These are phyloP conservation scores for Vulpes vulpes DNA, from an alignment of 2,113 vertebrate genomes.

Conservation along the genomic window DNA sequence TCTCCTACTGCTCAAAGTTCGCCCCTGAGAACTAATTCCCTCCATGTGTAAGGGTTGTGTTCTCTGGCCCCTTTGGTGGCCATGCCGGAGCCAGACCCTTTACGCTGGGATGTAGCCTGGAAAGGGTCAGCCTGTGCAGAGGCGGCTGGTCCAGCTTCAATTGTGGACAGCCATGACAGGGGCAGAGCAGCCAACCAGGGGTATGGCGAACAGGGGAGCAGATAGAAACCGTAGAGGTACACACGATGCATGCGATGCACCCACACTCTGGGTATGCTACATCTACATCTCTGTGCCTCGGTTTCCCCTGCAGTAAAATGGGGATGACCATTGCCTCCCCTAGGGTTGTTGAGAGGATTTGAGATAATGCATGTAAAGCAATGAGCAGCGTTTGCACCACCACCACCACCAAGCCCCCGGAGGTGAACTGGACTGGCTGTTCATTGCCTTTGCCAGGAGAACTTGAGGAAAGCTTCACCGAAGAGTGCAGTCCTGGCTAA, in stretches of 20 bases:
- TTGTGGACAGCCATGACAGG: too few species aligned
- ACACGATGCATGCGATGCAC: rapidly evolving
- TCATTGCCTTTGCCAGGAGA: background rate
- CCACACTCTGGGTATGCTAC: background rate
- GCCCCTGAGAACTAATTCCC: background rate
- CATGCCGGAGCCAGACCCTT: background rate
- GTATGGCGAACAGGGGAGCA: background rate
- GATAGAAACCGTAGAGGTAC: background rate
- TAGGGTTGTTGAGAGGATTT: background rate
- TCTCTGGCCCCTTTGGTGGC: background rate
- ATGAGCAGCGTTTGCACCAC: background rate
- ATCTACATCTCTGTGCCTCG: background rate
- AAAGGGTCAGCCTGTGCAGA: background rate
- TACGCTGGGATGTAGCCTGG: background rate
- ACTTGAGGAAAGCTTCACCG: background rate
- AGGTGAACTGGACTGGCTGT: background rate
- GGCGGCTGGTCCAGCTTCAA: background rate
- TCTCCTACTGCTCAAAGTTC: background rate
- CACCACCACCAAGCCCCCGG: background rate
- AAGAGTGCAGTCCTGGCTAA: background rate
- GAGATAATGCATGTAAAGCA: background rate
- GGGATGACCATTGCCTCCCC: background rate
- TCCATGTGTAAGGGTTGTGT: rapidly evolving
- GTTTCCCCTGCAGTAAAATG: background rate
- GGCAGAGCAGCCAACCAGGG: background rate